Base-by-base conservation (phyloP, 2,888 invertebrate species). In the Cancer borealis region DNA sequence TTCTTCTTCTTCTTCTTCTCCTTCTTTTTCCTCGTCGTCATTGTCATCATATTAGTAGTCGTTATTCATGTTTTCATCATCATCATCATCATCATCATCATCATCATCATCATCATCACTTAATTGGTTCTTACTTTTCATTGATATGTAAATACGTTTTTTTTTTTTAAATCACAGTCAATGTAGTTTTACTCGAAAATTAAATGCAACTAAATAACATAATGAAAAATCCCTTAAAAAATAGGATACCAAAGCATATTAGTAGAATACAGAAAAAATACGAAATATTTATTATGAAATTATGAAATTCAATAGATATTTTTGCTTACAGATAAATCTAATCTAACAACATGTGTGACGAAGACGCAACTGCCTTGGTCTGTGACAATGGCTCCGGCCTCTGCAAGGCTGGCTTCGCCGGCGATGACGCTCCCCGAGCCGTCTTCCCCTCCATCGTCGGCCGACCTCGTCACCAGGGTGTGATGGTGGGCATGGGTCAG, bases 401-500 rank as follows among this genome's bases (percentile, higher is more conserved):
- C 92, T 91, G 88, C 91, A 93, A 93, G 91, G 93, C 93, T 66
- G 95, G 95, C 46, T 95, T 95, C 92, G 95, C 93, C 92, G 93
- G 95, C 26, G 95, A 93, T 45, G 93, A 95, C 92, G 95, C 95
- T 79, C 95, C 95, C 91, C 93, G 95, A 30, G 93, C 95, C 49
- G 95, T 95, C 4, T 95, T 95, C 91, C 95, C 95, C 92, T 95
- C 95, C 92, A 94, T 95, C 88, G 95, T 95, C 88, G 95, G 95
- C 91, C 93, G 87, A 46, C 98, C 98, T 96, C 97, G 98, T 96
- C 98, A 98, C 97, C 97, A 97, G 97, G 97, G 97, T 96, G 97
- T 97, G 96, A 99, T 99, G 99, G 99, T 99, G 96, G 99, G 99
- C 97, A 99, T 99, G 99, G 99, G 99, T 96, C 99, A 99, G 97